Base-by-base conservation (phyloP, 2,888 invertebrate genomes). In the Eugnorisma glareosa region DNA sequence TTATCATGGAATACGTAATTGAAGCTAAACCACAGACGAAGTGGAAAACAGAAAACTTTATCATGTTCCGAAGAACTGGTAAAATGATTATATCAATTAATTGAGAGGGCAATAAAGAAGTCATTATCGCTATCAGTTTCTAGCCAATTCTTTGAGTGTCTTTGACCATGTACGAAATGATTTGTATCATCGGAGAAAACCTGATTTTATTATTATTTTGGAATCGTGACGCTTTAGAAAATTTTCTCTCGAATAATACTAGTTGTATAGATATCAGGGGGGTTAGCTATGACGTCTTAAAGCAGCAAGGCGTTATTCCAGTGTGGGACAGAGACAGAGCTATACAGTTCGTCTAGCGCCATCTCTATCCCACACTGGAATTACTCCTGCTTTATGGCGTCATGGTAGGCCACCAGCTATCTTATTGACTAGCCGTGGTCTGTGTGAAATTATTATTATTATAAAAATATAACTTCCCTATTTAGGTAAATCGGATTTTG, bases 21-120 rank as follows among this genome's bases (percentile, higher is more conserved):
- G 1, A 45, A 21, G 10, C 10, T 7, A 28, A n/a, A 63, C 63
- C 82, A 75, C 76, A 67, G 40, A 64, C 28, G 6, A 6, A 75
- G 61, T 28, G 75, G 82, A 82, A 75, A 82, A 57, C 13, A 40
- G 45, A 28, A n/a, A 63, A 45, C 6, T 6, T 75, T 63, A 79
- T 79, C 82, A 48, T 40, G 13, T 82, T 79, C 31, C 18, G 0
- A 18, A n/a, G 67, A 79, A 82, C 28, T 54, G 40, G 6, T 82
- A 24, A n/a, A 54, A 18, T 45, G 8, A 63, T 54, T 21, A 63
- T 6, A 48, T 18, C 13, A 37, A 61, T 79, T 63, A 63, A 76
- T 75, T 63, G 13, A 2, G 21, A 48, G 10, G 7, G 45, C n/a
- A 40, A 57, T 79, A 8, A 82, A 67, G 40, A 40, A 40, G 7